Evolutionary conservation across 2,797 vertebrate genomes (phyloP).

Genomic region (Micrastur ruficollis): DNA sequence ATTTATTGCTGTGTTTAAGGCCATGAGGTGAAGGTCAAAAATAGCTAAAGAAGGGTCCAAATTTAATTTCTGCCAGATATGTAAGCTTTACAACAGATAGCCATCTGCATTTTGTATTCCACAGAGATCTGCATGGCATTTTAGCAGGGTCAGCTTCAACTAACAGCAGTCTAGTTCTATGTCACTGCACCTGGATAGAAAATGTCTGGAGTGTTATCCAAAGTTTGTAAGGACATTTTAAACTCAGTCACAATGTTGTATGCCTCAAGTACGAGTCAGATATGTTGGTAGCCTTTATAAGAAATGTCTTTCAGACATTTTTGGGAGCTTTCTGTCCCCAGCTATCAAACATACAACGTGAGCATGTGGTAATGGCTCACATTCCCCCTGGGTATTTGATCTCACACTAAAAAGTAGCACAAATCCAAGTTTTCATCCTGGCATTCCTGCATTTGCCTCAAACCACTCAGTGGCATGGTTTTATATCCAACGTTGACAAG

Average conservation of each 20-base stretch:
- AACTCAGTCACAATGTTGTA: not conserved
- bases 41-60: not conserved
- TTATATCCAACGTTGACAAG: not conserved
- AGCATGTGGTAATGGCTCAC: not conserved
- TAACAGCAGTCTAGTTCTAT: rapidly evolving
- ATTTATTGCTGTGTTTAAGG: not conserved
- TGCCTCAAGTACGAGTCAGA: not conserved
- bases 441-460: not conserved
- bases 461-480: not conserved
- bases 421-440: not conserved
- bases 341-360: rapidly evolving
- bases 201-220: not conserved
- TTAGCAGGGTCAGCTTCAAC: not conserved
- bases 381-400: not conserved
- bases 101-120: not conserved
- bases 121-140: not conserved
- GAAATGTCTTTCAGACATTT: not conserved
- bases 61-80: not conserved
- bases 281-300: not conserved
- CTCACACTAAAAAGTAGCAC: not conserved
- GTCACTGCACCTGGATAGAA: not conserved
- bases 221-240: not conserved
- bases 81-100: not conserved
- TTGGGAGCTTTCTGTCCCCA: not conserved
- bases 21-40: not conserved